phyloP scores from a whole-genome alignment of 2,888 invertebrate genomes.

The Saturnia japonica region DNA sequence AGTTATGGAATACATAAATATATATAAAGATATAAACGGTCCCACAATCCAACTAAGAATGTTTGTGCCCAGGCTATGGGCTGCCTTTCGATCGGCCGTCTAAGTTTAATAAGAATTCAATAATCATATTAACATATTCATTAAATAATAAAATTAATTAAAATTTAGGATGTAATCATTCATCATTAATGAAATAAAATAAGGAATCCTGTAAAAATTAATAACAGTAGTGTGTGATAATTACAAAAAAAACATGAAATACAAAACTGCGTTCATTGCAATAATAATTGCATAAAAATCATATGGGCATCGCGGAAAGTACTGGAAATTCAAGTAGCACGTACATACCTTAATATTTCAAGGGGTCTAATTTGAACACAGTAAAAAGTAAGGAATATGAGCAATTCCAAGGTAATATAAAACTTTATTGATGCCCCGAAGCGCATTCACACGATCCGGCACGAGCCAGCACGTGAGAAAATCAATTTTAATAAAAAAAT shows the following conservation, averaged over 20 bases:
- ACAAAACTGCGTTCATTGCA: neutral
- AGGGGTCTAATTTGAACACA: slow-evolving; percentile 37
- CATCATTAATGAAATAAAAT: too few species aligned
- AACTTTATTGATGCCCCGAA: slow-evolving; percentile 38
- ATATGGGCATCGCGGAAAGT: neutral
- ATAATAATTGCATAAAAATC: neutral
- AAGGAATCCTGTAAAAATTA: neutral
- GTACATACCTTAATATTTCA: slow-evolving; percentile 30
- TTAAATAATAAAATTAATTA: too few species aligned
- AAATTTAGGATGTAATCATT: too few species aligned
- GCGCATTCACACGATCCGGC: slow-evolving; percentile 19
- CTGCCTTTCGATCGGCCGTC: too few species aligned
- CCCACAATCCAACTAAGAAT: too few species aligned
- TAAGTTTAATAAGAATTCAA: too few species aligned
- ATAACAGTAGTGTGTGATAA: neutral
- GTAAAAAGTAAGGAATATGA: slow-evolving; percentile 41
- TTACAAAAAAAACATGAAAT: neutral
- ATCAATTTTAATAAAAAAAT: neutral
- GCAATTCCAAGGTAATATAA: slow-evolving; percentile 38
- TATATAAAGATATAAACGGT: too few species aligned
- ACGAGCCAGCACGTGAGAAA: neutral
- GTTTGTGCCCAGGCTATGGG: too few species aligned
- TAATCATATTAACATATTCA: too few species aligned
- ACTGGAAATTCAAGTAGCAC: slow-evolving; percentile 1
- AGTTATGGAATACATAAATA: too few species aligned